These are phyloP conservation scores for Protosalanx chinensis DNA, from an alignment of 2,797 vertebrate genomes.

Conservation along the genomic window DNA sequence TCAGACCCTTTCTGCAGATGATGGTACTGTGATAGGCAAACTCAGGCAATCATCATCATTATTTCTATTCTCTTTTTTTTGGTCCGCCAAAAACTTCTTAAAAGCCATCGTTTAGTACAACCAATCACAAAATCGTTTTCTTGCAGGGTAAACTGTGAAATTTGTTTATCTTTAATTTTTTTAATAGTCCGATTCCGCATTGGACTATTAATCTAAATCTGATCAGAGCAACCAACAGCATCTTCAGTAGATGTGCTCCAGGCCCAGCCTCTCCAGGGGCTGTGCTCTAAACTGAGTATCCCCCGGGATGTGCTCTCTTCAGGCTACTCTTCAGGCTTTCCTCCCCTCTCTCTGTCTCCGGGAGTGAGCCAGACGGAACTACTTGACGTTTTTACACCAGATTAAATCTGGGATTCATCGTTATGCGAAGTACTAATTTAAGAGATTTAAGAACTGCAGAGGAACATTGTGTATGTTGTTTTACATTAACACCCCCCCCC, in stretches of 20 bases:
- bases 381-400: conserved; percentile 55
- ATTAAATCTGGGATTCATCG: conserved; percentile 63
- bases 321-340: conserved; percentile 47
- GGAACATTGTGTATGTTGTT: conserved; percentile 66
- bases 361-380: conserved; percentile 42
- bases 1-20: background rate
- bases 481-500: background rate
- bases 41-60: background rate
- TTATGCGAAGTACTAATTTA: conserved; percentile 56
- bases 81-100: background rate
- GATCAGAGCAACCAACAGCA: conserved; percentile 39
- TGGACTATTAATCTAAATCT: conserved; percentile 28
- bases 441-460: conserved; percentile 51
- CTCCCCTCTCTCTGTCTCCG: conserved; percentile 30
- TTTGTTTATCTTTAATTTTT: conserved; percentile 27
- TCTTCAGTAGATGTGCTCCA: conserved; percentile 53
- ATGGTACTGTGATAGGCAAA: conserved; percentile 19
- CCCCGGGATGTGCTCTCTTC: conserved; percentile 40
- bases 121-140: conserved; percentile 40
- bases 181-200: conserved; percentile 24
- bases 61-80: background rate
- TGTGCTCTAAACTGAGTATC: conserved; percentile 47
- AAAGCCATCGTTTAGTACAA: conserved; percentile 11
- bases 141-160: conserved; percentile 31
- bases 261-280: conserved; percentile 30